Percentiles rank a stretch among this genome's conserved stretches.
These are phyloP conservation scores for Regulus satrapa DNA, from an alignment of 2,113 vertebrate species.

Conservation along the genomic window DNA sequence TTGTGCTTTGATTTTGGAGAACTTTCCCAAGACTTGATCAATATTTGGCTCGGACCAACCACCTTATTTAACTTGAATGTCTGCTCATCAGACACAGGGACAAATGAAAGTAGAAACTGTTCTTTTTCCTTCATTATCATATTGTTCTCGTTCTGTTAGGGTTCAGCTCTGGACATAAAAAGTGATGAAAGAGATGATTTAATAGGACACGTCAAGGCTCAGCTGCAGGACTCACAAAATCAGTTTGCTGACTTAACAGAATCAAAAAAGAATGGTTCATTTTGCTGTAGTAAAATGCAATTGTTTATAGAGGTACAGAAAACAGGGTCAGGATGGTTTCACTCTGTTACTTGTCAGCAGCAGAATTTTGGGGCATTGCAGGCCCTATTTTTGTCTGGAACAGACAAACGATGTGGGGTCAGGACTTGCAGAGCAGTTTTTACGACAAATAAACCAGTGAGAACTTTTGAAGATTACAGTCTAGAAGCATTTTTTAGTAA, in stretches of 20 bases:
- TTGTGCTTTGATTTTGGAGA: background rate
- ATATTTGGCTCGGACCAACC: background rate
- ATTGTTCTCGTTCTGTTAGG: slow-evolving; percentile 66
- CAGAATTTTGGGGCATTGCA: background rate
- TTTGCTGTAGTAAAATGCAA: background rate
- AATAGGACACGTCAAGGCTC: slow-evolving; percentile 67
- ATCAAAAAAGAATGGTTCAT: slow-evolving; percentile 75
- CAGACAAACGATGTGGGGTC: background rate
- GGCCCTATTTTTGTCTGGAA: background rate
- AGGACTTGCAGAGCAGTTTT: background rate
- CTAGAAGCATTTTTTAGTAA: background rate
- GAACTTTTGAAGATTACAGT: background rate
- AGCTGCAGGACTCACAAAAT: slow-evolving; percentile 75
- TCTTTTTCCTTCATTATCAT: background rate
- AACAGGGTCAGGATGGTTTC: background rate
- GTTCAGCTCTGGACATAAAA: slow-evolving; percentile 70
- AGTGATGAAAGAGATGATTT: slow-evolving; percentile 72
- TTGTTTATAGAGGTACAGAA: background rate
- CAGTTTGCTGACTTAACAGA: slow-evolving; percentile 73
- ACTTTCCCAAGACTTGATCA: background rate
- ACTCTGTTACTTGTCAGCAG: background rate
- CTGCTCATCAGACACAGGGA: background rate
- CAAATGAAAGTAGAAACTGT: background rate
- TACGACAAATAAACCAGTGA: background rate
- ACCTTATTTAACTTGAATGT: background rate